Evolutionary conservation across 1,140 invertebrate genomes (phyloP).

Genomic region (Adoxophyes honmai): DNA sequence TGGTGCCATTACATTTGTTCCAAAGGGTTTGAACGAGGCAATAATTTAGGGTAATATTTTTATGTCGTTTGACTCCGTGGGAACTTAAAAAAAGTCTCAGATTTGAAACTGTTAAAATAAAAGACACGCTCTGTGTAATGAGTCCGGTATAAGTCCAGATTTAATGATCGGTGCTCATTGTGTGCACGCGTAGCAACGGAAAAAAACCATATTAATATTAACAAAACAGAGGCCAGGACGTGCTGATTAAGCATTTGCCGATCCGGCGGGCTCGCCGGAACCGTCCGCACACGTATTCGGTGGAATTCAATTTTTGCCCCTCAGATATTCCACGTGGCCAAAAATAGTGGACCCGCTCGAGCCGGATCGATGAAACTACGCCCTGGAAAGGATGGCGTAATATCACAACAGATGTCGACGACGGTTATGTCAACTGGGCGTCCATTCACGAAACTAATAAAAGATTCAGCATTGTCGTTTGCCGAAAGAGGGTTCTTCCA

Average conservation of each 20-base stretch:
- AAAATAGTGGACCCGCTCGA: slow-evolving; percentile 44
- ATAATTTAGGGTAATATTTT: background rate
- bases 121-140: no score
- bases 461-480: slow-evolving; percentile 72
- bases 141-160: no score
- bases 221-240: slow-evolving; percentile 32
- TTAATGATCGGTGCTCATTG: no score
- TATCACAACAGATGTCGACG: slow-evolving; percentile 72
- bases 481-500: slow-evolving; percentile 61
- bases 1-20: slow-evolving; percentile 27
- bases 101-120: no score
- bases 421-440: slow-evolving; percentile 71
- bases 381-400: slow-evolving; percentile 59
- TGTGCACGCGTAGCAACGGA: background rate
- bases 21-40: background rate
- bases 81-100: no score
- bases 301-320: slow-evolving; percentile 48
- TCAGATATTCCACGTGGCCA: slow-evolving; percentile 58
- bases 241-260: slow-evolving; percentile 12
- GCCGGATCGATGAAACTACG: slow-evolving; percentile 49
- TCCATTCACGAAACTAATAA: slow-evolving; percentile 73
- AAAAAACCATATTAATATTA: slow-evolving; percentile 12
- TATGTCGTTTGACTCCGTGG: no score
- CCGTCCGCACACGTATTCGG: slow-evolving; percentile 35
- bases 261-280: slow-evolving; percentile 29